phyloP scores from a whole-genome alignment of 2,888 invertebrate species.

The Nysson spinosus region DNA sequence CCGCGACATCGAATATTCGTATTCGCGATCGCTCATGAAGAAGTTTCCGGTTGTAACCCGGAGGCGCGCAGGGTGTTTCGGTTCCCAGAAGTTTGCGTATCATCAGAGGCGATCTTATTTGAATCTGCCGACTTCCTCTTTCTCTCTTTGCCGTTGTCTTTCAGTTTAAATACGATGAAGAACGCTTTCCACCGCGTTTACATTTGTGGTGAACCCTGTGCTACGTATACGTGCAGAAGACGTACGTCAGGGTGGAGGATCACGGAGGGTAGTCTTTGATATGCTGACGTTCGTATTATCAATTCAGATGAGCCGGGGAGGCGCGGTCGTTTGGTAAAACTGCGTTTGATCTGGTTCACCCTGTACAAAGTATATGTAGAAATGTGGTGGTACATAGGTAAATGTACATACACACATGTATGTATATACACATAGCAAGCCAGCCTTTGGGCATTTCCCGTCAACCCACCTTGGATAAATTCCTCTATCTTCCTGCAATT shows the following conservation, averaged over 20 bases:
- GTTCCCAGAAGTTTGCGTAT: constrained; percentile 65
- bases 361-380: constrained; percentile 24
- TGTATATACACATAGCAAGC: background rate
- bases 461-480: constrained; percentile 23
- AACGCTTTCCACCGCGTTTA: constrained; percentile 36
- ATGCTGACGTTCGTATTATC: constrained; percentile 76
- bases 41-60: constrained; percentile 19
- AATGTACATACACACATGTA: constrained; percentile 19
- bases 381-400: background rate
- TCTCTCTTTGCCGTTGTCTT: constrained; percentile 38
- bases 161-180: constrained; percentile 52
- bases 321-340: constrained; percentile 74
- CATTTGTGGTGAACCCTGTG: constrained; percentile 17
- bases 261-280: constrained; percentile 71
- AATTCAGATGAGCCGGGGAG: constrained; percentile 74
- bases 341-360: constrained; percentile 75
- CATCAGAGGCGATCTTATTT: constrained; percentile 57
- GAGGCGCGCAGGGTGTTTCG: constrained; percentile 44
- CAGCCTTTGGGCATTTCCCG: constrained; percentile 50
- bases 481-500: constrained; percentile 14
- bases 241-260: constrained; percentile 33
- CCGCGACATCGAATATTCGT: constrained; percentile 5
- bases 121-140: constrained; percentile 60
- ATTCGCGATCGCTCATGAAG: constrained; percentile 25
- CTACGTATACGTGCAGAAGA: constrained; percentile 34